A percentile compares a stretch with the other conserved stretches of the same genome.
These are phyloP conservation scores for Lates japonicus DNA, from an alignment of 2,797 vertebrate species.

Conservation along the genomic window DNA sequence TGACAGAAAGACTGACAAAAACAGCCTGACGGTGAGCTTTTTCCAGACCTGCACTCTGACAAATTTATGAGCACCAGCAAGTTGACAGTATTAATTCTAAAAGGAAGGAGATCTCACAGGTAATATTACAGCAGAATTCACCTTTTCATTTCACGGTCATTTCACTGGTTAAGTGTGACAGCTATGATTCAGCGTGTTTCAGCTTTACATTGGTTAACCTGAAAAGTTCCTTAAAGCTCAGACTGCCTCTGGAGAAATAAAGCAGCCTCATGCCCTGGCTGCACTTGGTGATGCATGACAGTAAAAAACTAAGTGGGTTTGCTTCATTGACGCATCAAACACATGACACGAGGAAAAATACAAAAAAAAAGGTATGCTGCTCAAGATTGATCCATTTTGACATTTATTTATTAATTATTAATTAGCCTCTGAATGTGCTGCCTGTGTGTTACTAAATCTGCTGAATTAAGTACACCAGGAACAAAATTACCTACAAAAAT, in stretches of 20 bases:
- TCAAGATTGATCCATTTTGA: not conserved
- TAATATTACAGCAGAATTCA: constrained; percentile 30
- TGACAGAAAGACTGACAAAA: constrained; percentile 24
- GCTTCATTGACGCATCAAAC: constrained; percentile 8
- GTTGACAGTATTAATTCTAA: constrained; percentile 30
- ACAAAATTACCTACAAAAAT: not conserved
- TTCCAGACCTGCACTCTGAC: constrained; percentile 17
- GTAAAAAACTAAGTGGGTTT: not conserved
- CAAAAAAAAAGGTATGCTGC: not conserved
- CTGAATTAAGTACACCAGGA: not conserved
- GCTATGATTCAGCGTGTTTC: constrained; percentile 29
- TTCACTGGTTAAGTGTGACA: constrained; percentile 29
- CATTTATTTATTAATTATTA: not conserved
- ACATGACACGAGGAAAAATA: not conserved
- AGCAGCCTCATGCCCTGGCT: constrained; percentile 11
- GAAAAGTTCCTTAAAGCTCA: constrained; percentile 10
- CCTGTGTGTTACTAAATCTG: not conserved
- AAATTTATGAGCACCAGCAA: constrained; percentile 23
- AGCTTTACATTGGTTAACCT: constrained; percentile 1
- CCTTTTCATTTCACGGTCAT: constrained; percentile 40
- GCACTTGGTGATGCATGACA: constrained; percentile 12
- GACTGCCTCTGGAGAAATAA: constrained; percentile 14
- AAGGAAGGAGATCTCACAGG: constrained; percentile 23
- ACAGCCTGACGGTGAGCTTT: not conserved
- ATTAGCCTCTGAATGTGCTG: not conserved